Conservation (phyloP, 2,888 invertebrate species). For the Phalera bucephala region DNA sequence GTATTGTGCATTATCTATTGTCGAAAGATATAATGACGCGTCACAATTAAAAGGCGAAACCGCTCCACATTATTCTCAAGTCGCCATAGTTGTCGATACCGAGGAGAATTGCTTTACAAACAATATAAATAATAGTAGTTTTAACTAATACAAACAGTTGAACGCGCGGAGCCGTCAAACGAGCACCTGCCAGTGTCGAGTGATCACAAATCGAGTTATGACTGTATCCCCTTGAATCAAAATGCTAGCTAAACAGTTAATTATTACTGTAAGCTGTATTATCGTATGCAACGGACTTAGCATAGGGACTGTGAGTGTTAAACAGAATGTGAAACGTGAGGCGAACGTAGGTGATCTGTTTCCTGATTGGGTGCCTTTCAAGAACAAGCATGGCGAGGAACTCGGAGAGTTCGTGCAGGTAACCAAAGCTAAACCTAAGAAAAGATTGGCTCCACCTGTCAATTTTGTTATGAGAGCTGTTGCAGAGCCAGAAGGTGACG, state of each 20-base stretch:
- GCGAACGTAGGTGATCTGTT: conserved; percentile 50
- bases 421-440: conserved; percentile 59
- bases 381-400: conserved; percentile 67
- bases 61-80: conserved; percentile 54
- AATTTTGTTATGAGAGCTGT: conserved; percentile 61
- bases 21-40: not conserved
- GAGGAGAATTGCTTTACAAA: conserved; percentile 70
- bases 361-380: conserved; percentile 76
- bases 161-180: conserved; percentile 53
- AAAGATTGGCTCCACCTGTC: conserved; percentile 62
- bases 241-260: conserved; percentile 34
- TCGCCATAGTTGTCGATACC: conserved; percentile 38
- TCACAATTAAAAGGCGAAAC: conserved; percentile 3
- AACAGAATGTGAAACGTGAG: conserved; percentile 56
- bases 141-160: conserved; percentile 60
- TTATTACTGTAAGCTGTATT: conserved; percentile 22
- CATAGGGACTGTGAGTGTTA: conserved; percentile 55
- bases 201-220: conserved; percentile 25
- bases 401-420: conserved; percentile 60
- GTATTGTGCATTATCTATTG: not conserved
- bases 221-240: conserved; percentile 22
- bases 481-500: conserved; percentile 58
- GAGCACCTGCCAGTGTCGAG: conserved; percentile 35
- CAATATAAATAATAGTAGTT: conserved; percentile 80
- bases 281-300: conserved; percentile 47